Evolutionary conservation across 2,797 vertebrate genomes (phyloP).

Genomic region (Tapera naevia): DNA sequence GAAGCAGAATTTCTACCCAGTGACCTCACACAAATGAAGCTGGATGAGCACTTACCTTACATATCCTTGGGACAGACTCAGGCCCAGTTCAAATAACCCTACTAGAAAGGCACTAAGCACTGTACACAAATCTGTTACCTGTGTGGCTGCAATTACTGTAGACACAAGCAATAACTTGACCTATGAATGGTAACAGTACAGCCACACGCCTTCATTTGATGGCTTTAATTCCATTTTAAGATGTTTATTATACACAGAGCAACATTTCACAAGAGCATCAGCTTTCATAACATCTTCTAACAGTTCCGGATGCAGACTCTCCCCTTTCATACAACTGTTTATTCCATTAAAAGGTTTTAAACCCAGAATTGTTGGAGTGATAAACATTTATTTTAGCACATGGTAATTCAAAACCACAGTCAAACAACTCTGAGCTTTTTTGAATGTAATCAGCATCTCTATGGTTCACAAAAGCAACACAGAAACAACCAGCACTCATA

Average conservation of each 20-base stretch:
- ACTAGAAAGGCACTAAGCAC: not conserved
- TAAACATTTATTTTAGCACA: not conserved
- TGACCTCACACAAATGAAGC: not conserved
- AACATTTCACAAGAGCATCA: not conserved
- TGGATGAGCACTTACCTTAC: not conserved
- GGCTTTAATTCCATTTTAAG: not conserved
- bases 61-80: not conserved
- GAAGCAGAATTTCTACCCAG: not conserved
- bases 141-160: not conserved
- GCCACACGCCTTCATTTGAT: not conserved
- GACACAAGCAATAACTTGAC: not conserved
- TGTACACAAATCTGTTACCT: not conserved
- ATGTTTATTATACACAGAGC: not conserved
- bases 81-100: not conserved
- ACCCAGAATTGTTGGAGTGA: not conserved
- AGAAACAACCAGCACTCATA: not conserved
- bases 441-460: not conserved
- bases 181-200: not conserved
- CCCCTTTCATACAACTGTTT: not conserved
- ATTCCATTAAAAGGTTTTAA: not conserved
- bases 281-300: not conserved
- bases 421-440: not conserved
- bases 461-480: not conserved
- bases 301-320: not conserved
- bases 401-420: not conserved